Percentiles rank a stretch among this genome's conserved stretches.
These are phyloP conservation scores for Lontra canadensis DNA, from an alignment of 2,113 vertebrate species.

Conservation along the genomic window DNA sequence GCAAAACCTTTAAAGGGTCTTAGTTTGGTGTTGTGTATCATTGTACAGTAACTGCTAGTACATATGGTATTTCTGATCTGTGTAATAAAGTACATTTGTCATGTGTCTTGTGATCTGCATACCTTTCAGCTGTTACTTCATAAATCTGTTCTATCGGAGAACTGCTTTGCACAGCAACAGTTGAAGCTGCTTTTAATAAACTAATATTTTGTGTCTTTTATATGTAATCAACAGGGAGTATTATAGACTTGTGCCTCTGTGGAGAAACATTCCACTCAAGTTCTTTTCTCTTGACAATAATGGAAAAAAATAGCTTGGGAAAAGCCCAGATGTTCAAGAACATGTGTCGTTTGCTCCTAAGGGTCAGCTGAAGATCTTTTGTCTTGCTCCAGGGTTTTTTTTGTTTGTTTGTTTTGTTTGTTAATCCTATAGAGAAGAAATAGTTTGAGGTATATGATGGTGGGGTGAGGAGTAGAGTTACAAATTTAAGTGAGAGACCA, in stretches of 20 bases:
- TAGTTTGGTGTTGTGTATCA: slow-evolving; percentile 73
- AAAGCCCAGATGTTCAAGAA: slow-evolving; percentile 77
- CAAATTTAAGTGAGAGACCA: slow-evolving; percentile 39
- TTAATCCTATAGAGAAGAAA: slow-evolving; percentile 63
- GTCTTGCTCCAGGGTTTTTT: slow-evolving; percentile 44
- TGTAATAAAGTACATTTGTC: slow-evolving; percentile 83
- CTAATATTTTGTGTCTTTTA: slow-evolving; percentile 82
- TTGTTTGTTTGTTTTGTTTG: not conserved
- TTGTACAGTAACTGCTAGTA: slow-evolving; percentile 70
- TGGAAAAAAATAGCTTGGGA: slow-evolving; percentile 59
- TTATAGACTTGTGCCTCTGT: slow-evolving; percentile 78
- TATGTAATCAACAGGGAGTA: slow-evolving; percentile 80
- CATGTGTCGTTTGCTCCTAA: slow-evolving; percentile 73
- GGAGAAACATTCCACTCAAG: slow-evolving; percentile 76
- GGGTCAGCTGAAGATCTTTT: slow-evolving; percentile 71
- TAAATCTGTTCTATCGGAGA: slow-evolving; percentile 77
- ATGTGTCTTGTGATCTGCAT: slow-evolving; percentile 80
- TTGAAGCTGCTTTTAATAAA: slow-evolving; percentile 82
- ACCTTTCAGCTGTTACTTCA: slow-evolving; percentile 80
- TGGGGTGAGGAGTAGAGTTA: slow-evolving; percentile 22
- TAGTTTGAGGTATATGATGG: slow-evolving; percentile 47
- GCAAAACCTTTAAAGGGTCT: slow-evolving; percentile 70
- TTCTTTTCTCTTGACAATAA: slow-evolving; percentile 78
- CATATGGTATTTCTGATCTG: slow-evolving; percentile 80
- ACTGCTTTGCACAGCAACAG: slow-evolving; percentile 72